Evolutionary conservation across 1,140 invertebrate genomes (phyloP).

Genomic region (Formica selysi): DNA sequence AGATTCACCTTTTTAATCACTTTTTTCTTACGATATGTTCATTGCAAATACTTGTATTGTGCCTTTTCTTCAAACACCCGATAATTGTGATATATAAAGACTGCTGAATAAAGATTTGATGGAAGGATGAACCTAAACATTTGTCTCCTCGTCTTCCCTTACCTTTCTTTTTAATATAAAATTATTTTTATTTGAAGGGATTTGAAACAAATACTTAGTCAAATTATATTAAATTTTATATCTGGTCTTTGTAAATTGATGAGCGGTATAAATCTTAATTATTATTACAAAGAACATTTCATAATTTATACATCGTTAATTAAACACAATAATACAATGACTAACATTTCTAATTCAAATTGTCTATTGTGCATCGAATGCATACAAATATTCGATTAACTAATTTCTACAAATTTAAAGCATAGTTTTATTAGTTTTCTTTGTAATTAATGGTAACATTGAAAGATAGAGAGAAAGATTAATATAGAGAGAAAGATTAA

Average conservation of each 20-base stretch:
- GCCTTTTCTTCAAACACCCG: not conserved
- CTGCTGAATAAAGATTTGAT: constrained; percentile 28
- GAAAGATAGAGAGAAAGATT: no score
- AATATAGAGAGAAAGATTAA: not conserved
- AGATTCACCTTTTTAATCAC: no score
- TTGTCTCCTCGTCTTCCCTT: no score
- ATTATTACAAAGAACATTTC: not conserved
- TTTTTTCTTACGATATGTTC: not conserved
- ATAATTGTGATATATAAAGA: constrained; percentile 52
- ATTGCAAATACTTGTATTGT: constrained; percentile 6
- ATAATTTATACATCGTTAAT: not conserved
- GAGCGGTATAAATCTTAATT: not conserved
- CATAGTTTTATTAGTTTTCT: not conserved
- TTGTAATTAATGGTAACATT: not conserved
- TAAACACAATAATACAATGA: not conserved
- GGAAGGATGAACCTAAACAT: not conserved
- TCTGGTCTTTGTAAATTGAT: not conserved
- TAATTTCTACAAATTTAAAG: not conserved
- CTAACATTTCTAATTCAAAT: constrained; percentile 4
- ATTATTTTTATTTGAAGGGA: no score
- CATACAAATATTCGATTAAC: not conserved
- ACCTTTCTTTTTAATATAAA: not conserved
- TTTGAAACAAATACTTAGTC: not conserved
- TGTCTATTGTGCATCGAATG: not conserved
- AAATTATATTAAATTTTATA: constrained; percentile 14